Evolutionary conservation across 1,140 invertebrate species (phyloP).

Genomic region (Cherax quadricarinatus): DNA sequence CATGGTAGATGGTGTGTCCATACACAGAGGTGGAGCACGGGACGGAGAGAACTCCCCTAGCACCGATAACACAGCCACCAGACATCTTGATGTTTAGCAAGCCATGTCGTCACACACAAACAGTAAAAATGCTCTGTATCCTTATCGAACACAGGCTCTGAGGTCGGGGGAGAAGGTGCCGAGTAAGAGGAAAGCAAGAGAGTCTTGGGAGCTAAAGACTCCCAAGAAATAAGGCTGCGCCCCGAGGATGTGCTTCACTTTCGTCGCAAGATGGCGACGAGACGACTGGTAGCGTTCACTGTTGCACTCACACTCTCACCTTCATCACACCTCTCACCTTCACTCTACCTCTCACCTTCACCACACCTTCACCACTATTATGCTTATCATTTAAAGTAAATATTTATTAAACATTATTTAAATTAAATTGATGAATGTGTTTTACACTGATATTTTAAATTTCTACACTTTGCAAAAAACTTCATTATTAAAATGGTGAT

Average conservation of each 20-base stretch:
- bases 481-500: too few relatives aligned
- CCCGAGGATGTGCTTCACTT: neutral
- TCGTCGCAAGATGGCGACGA: conserved; percentile 38
- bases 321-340: too few relatives aligned
- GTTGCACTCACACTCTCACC: too few relatives aligned
- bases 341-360: too few relatives aligned
- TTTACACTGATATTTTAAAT: too few relatives aligned
- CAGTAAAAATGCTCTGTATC: conserved; percentile 41
- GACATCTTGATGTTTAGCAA: conserved; percentile 51
- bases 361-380: too few relatives aligned
- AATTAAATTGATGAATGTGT: too few relatives aligned
- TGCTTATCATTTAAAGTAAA: too few relatives aligned
- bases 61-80: conserved; percentile 25
- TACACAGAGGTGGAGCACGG: conserved; percentile 15
- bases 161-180: neutral
- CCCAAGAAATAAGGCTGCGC: conserved; percentile 13
- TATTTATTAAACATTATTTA: too few relatives aligned
- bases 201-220: conserved; percentile 48
- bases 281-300: neutral
- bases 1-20: conserved; percentile 35
- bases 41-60: neutral
- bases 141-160: conserved; percentile 36
- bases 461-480: too few relatives aligned
- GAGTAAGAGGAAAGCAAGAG: neutral
- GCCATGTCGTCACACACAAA: conserved; percentile 37